These are phyloP conservation scores for Drosophila repleta DNA, from an alignment of 1,140 invertebrate species.

Conservation along the genomic window DNA sequence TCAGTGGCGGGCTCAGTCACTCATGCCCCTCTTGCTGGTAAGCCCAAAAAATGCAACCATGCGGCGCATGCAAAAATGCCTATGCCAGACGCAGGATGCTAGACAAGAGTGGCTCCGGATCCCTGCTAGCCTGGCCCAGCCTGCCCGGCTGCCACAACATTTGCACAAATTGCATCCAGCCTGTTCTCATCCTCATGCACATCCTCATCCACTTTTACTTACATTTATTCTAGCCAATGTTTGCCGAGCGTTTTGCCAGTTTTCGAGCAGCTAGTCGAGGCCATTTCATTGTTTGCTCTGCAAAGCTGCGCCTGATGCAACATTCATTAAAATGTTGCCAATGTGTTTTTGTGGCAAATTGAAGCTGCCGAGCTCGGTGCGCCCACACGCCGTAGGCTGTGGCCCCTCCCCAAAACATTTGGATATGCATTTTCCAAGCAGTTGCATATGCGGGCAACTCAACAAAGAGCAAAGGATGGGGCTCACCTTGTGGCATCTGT, in stretches of 20 bases:
- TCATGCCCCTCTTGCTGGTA: constrained; percentile 44
- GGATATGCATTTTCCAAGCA: constrained; percentile 62
- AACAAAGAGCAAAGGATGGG: constrained; percentile 52
- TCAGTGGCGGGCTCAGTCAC: constrained; percentile 35
- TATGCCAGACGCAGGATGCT: constrained; percentile 44
- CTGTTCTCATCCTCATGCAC: constrained; percentile 31
- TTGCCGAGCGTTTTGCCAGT: constrained; percentile 74
- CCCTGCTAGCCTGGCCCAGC: constrained; percentile 14
- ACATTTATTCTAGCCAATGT: constrained; percentile 75
- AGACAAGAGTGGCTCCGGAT: constrained; percentile 1
- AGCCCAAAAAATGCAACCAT: constrained; percentile 80
- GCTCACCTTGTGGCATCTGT: constrained; percentile 13
- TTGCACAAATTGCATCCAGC: constrained; percentile 68
- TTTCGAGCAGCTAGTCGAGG: constrained; percentile 24
- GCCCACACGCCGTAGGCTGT: constrained; percentile 2
- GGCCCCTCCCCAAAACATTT: constrained; percentile 25
- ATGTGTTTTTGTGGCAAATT: constrained; percentile 82
- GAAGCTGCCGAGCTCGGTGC: constrained; percentile 58
- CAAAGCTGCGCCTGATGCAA: constrained; percentile 51
- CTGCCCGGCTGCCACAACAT: constrained; percentile 50
- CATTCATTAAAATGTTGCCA: constrained; percentile 82
- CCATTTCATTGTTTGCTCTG: constrained; percentile 72
- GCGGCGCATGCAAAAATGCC: constrained; percentile 80
- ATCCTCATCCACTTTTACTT: constrained; percentile 56
- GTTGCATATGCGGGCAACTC: constrained; percentile 57